Percentiles rank a stretch among this genome's conserved stretches.
phyloP scores from a whole-genome alignment of 2,888 invertebrate genomes.

The Rapana venosa region DNA sequence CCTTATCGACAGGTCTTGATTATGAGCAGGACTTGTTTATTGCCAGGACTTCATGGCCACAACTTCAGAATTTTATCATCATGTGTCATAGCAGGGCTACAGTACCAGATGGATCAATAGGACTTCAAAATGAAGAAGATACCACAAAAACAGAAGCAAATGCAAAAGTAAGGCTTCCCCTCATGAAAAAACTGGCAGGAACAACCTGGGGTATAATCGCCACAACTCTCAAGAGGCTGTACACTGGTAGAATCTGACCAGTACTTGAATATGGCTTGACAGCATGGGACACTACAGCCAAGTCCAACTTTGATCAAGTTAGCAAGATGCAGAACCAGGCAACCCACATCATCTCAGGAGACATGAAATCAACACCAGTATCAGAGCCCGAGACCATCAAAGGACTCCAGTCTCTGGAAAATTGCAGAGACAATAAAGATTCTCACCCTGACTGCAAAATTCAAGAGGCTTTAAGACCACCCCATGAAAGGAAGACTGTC shows the following conservation, averaged over 20 bases:
- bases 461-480: not conserved
- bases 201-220: not conserved
- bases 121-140: too few species aligned
- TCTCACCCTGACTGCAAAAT: not conserved
- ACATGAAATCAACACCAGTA: not conserved
- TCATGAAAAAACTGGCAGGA: not conserved
- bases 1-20: too few species aligned
- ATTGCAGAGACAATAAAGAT: not conserved
- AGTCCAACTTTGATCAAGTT: constrained; percentile 9
- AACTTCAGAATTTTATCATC: too few species aligned
- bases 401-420: not conserved
- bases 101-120: too few species aligned
- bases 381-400: not conserved
- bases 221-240: not conserved
- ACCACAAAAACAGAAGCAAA: not conserved
- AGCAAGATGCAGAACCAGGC: constrained; percentile 21
- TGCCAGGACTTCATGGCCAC: too few species aligned
- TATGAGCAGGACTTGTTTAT: too few species aligned
- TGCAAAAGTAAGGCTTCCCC: not conserved
- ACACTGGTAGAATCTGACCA: not conserved
- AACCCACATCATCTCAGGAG: not conserved
- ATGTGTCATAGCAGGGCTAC: too few species aligned
- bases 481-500: constrained; percentile 12
- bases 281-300: not conserved
- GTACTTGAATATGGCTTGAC: not conserved